Evolutionary conservation across 2,888 invertebrate species (phyloP).

Genomic region (Drosophila emarginata): DNA sequence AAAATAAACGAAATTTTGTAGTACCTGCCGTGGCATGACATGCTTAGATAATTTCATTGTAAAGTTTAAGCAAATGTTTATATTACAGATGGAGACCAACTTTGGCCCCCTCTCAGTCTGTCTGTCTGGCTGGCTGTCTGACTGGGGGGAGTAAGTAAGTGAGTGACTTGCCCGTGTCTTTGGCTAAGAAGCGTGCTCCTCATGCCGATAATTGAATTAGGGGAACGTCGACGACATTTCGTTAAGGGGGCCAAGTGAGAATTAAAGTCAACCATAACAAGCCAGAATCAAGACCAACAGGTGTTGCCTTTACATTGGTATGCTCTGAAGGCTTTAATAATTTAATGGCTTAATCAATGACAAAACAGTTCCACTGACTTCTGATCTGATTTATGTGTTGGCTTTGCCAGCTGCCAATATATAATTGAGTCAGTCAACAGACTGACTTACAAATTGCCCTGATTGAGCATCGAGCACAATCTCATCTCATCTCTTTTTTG

Average conservation of each 20-base stretch:
- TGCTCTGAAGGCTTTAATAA: slow-evolving; percentile 44
- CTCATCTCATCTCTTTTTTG: slow-evolving; percentile 11
- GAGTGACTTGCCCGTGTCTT: not conserved
- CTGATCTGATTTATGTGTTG: slow-evolving; percentile 24
- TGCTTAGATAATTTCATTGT: slow-evolving; percentile 47
- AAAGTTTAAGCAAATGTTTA: slow-evolving; percentile 54
- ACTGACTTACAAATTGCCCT: slow-evolving; percentile 10
- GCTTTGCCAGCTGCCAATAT: slow-evolving; percentile 11
- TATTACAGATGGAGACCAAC: slow-evolving; percentile 36
- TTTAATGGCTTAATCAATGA: slow-evolving; percentile 44
- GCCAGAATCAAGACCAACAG: slow-evolving; percentile 36
- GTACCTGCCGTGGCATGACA: slow-evolving; percentile 24
- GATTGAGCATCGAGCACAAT: slow-evolving; percentile 45
- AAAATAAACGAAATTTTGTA: slow-evolving; percentile 14
- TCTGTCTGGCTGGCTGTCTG: not conserved
- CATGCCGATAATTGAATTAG: slow-evolving; percentile 63
- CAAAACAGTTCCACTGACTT: not conserved
- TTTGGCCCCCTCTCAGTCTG: not conserved
- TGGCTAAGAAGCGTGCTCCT: slow-evolving; percentile 8
- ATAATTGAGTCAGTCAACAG: slow-evolving; percentile 39
- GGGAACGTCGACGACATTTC: slow-evolving; percentile 15
- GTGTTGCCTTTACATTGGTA: slow-evolving; percentile 43
- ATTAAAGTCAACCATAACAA: slow-evolving; percentile 28
- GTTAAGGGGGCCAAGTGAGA: slow-evolving; percentile 22
- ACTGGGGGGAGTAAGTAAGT: not conserved